Conservation (phyloP, 2,888 invertebrate genomes). For the Lymantria monacha region DNA sequence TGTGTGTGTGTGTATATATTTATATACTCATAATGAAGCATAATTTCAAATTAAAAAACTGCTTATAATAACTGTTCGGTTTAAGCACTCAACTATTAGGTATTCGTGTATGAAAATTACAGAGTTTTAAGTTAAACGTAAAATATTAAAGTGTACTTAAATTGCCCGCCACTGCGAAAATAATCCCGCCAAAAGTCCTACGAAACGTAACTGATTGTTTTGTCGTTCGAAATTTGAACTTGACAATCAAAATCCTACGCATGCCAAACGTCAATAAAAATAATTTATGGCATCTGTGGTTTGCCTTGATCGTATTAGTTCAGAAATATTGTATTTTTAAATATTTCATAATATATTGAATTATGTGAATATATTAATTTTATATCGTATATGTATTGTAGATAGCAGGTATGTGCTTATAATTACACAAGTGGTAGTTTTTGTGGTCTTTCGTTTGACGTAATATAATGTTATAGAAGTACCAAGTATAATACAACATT, state of each 20-base stretch:
- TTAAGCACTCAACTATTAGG: too few species aligned
- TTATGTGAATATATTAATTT: neutral
- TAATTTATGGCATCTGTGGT: slow-evolving; percentile 17
- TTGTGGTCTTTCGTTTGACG: slow-evolving; percentile 26
- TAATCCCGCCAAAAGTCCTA: too few species aligned
- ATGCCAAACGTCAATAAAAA: slow-evolving; percentile 24
- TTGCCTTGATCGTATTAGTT: slow-evolving; percentile 28
- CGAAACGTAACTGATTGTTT: slow-evolving; percentile 8
- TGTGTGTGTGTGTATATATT: too few species aligned
- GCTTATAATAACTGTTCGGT: too few species aligned
- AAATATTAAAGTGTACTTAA: too few species aligned
- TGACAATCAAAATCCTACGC: slow-evolving; percentile 26
- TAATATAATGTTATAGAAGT: slow-evolving; percentile 6
- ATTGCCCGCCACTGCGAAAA: too few species aligned
- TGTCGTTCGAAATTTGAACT: slow-evolving; percentile 25
- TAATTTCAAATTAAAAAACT: too few species aligned
- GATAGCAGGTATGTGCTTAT: slow-evolving; percentile 10
- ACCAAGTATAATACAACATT: neutral
- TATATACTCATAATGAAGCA: too few species aligned
- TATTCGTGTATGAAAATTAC: too few species aligned
- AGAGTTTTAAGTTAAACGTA: too few species aligned
- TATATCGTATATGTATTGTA: neutral
- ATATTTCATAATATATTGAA: slow-evolving; percentile 5
- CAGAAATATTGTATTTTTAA: slow-evolving; percentile 9
- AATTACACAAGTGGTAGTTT: slow-evolving; percentile 35